A percentile compares a stretch with the other conserved stretches of the same genome.
Evolutionary conservation across 2,888 invertebrate genomes (phyloP).

Genomic region (Aleiodes alternator): DNA sequence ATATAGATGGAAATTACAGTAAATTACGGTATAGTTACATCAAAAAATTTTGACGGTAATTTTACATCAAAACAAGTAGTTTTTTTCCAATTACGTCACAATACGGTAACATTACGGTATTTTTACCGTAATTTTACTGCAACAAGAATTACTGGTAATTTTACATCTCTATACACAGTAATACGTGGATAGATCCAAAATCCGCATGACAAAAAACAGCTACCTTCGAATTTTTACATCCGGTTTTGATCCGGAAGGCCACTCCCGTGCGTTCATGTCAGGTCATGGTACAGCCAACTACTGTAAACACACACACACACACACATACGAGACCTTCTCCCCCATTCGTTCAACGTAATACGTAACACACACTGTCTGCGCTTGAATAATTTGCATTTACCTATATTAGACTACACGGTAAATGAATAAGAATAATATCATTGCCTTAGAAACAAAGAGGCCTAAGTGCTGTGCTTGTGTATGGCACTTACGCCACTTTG

Average conservation of each 20-base stretch:
- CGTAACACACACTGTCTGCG: constrained; percentile 41
- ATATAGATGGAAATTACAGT: no score
- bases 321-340: constrained; percentile 55
- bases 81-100: no score
- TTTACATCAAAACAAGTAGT: no score
- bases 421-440: constrained; percentile 36
- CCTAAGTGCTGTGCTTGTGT: no score
- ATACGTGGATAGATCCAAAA: not conserved
- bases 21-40: no score
- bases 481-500: no score
- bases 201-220: constrained; percentile 18
- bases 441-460: no score
- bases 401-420: constrained; percentile 37
- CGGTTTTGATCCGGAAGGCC: constrained; percentile 72
- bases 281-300: constrained; percentile 48
- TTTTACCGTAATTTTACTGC: no score
- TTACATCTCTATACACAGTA: no score
- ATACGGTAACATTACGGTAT: no score
- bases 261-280: constrained; percentile 64
- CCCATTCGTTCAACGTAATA: constrained; percentile 52
- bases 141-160: no score
- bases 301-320: not conserved
- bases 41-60: no score
- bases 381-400: constrained; percentile 47
- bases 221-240: constrained; percentile 60